Evolutionary conservation across 2,113 vertebrate species (phyloP), one percentile per base, ranked within the genome.

Genomic region (Oreochromis niloticus): DNA sequence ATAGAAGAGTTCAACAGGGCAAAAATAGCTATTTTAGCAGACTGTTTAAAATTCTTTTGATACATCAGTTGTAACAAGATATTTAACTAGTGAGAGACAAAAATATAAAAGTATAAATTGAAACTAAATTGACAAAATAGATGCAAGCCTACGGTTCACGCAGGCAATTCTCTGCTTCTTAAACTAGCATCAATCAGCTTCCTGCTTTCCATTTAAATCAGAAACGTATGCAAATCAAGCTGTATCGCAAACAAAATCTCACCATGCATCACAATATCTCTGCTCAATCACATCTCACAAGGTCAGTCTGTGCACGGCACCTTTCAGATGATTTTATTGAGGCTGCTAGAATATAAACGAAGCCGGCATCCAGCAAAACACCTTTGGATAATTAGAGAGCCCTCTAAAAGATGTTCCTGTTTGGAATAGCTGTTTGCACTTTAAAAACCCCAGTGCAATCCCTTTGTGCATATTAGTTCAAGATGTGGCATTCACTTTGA

Each of bases 341-440:
- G 19, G 3, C 86, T n/a, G 46, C 57, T 50, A 86, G 85, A 83
- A 73, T 83, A 41, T 43, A 66, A 91, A 91, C 83, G 30, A 88
- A 83, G 43, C 32, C 39, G 46, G 22, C 3, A 30, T 10, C 19
- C 19, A 63, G 54, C n/a, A 83, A 75, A 75, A 46, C 41, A 36
- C 75, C 71, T 80, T 87, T 48, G n/a, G 24, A 48, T 75, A 50
- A 80, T 85, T 81, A 54, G 8, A 22, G 24, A 80, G 11, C 22
- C 63, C 19, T 85, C 16, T 79, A 56, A 86, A 83, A 81, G 14
- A 63, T 79, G 52, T 55, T 88, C 54, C 36, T 24, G 39, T 43
- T 39, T 88, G 57, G 14, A 63, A 83, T 13, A 83, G n/a, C 61
- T 75, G 36, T 46, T 75, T 61, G 36, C 16, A 13, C 8, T 55